Evolutionary conservation across 2,797 vertebrate species (phyloP).

Genomic region (Sardinella longiceps): DNA sequence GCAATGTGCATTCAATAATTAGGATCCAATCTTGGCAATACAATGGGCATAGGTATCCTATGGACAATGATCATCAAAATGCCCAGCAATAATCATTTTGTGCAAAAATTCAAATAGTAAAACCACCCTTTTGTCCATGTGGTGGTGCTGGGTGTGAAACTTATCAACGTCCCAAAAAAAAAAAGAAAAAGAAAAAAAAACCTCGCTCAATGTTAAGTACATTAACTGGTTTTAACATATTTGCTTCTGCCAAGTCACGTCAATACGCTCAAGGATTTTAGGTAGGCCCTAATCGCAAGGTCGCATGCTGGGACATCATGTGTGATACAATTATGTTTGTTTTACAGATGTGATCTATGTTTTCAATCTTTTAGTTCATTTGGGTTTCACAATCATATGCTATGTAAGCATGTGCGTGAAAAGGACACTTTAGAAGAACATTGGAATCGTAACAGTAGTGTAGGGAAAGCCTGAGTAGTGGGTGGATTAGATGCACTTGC

Average conservation of each 20-base stretch:
- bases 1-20: no score
- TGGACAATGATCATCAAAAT: background rate
- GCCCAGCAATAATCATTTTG: background rate
- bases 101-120: background rate
- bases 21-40: no score
- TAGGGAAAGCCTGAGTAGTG: background rate
- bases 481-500: background rate
- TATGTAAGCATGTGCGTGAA: background rate
- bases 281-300: background rate
- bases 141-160: background rate
- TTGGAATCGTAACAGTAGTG: background rate
- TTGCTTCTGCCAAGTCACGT: background rate
- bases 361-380: background rate
- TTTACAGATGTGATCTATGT: background rate
- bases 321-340: background rate
- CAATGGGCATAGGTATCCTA: no score
- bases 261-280: background rate
- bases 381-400: background rate
- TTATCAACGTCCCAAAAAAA: no score
- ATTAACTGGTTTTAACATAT: no score
- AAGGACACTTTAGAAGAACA: background rate
- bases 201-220: no score
- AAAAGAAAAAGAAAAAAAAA: no score
- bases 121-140: background rate
- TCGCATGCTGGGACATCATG: background rate